These are phyloP conservation scores for Bombus vancouverensis DNA, from an alignment of 1,140 invertebrate genomes.

Conservation along the genomic window DNA sequence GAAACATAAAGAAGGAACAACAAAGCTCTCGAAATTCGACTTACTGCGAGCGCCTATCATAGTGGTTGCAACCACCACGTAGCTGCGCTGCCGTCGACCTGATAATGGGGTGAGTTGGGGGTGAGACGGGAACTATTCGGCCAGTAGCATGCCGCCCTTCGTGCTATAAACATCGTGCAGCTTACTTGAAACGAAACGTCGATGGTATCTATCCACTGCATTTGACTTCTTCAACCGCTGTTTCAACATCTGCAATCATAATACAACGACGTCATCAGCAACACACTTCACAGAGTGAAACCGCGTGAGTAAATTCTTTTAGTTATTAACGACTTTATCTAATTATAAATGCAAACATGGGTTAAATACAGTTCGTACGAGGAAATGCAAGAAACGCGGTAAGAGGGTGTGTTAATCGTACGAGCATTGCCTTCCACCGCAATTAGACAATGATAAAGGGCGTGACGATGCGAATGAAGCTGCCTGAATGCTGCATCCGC, in stretches of 20 bases:
- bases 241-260: background rate
- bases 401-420: background rate
- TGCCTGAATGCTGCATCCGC: background rate
- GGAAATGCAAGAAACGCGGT: background rate
- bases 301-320: background rate
- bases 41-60: slow-evolving; percentile 22
- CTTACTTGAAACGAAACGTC: slow-evolving; percentile 1
- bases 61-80: slow-evolving; percentile 68
- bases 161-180: slow-evolving; percentile 57
- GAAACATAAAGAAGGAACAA: background rate
- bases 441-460: slow-evolving; percentile 38
- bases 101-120: slow-evolving; percentile 58
- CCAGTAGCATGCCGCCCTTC: slow-evolving; percentile 74
- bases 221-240: background rate
- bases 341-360: too few relatives aligned
- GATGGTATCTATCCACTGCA: background rate
- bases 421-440: background rate
- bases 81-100: slow-evolving; percentile 73
- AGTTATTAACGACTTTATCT: too few relatives aligned
- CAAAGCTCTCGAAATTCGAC: slow-evolving; percentile 19
- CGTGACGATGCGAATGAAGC: slow-evolving; percentile 19
- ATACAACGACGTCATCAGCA: background rate
- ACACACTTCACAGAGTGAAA: background rate
- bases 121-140: slow-evolving; percentile 61
- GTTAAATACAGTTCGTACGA: too few relatives aligned